These are phyloP conservation scores for Caprella mutica DNA, from an alignment of 2,888 invertebrate species.

Conservation along the genomic window DNA sequence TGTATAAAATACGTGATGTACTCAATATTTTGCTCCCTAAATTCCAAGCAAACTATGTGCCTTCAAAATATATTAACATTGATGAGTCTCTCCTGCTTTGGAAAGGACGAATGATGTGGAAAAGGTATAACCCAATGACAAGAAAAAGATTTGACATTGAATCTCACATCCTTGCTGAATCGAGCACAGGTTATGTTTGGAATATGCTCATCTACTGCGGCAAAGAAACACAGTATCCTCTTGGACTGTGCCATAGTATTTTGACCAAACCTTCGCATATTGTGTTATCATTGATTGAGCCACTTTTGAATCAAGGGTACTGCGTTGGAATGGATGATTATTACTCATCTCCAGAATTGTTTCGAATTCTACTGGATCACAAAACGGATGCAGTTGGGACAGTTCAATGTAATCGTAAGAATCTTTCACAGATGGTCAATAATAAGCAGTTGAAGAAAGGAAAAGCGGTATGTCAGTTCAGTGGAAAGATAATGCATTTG, in stretches of 20 bases:
- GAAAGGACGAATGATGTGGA: slow-evolving; percentile 17
- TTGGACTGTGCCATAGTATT: background rate
- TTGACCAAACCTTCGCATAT: background rate
- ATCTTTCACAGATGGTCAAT: background rate
- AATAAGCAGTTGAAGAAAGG: slow-evolving; percentile 3
- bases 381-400: background rate
- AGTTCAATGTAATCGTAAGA: background rate
- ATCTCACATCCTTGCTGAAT: slow-evolving; percentile 13
- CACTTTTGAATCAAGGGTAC: slow-evolving; percentile 7
- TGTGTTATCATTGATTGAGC: background rate
- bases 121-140: slow-evolving; percentile 15
- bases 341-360: background rate
- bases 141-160: slow-evolving; percentile 11
- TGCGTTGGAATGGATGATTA: background rate
- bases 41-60: slow-evolving; percentile 14
- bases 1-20: too few species aligned
- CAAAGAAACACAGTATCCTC: slow-evolving; percentile 6
- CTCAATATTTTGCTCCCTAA: too few species aligned
- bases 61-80: slow-evolving; percentile 9
- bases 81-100: slow-evolving; percentile 21
- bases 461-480: too few species aligned
- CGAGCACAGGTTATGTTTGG: background rate
- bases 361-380: background rate
- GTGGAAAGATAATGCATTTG: slow-evolving; percentile 5
- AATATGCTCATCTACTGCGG: slow-evolving; percentile 1